Conservation (phyloP, 2,888 invertebrate species). For the Anaspis maculata region DNA sequence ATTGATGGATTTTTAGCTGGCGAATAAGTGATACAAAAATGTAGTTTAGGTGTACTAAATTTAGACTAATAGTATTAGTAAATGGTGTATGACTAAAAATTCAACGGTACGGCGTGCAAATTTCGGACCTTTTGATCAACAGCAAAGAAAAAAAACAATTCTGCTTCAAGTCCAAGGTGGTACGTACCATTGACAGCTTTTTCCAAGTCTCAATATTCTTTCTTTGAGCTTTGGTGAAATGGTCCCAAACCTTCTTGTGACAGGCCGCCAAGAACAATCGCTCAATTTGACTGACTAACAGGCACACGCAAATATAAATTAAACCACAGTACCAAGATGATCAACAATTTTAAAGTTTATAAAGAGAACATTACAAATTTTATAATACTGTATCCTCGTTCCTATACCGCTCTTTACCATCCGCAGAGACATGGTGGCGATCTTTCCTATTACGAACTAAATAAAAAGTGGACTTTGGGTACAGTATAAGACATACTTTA, state of each 20-base stretch:
- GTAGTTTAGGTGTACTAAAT: too few relatives aligned
- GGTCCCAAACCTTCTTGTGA: conserved; percentile 99
- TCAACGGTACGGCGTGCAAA: too few relatives aligned
- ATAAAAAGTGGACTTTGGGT: too few relatives aligned
- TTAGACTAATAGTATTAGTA: too few relatives aligned
- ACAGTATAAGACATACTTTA: too few relatives aligned
- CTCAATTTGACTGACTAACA: conserved; percentile 97
- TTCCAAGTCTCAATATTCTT: conserved; percentile 98
- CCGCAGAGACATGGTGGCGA: too few relatives aligned
- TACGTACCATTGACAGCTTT: conserved; percentile 88
- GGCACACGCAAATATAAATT: conserved; percentile 42
- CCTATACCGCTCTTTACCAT: too few relatives aligned
- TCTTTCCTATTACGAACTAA: conserved; percentile 8
- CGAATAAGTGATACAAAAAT: too few relatives aligned
- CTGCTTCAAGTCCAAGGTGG: conserved; percentile 24
- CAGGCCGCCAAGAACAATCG: conserved; percentile 92
- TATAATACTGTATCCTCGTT: conserved; percentile 15
- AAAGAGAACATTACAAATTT: conserved; percentile 8
- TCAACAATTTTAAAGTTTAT: too few relatives aligned
- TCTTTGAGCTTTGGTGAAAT: conserved; percentile 98
- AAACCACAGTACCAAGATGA: conserved; percentile 21
- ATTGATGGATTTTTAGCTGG: too few relatives aligned
- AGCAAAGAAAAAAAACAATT: conserved; percentile 3
- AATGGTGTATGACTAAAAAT: too few relatives aligned
- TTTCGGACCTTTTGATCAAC: too few relatives aligned